phyloP scores from a whole-genome alignment of 2,888 invertebrate species.

The Spisula solida region DNA sequence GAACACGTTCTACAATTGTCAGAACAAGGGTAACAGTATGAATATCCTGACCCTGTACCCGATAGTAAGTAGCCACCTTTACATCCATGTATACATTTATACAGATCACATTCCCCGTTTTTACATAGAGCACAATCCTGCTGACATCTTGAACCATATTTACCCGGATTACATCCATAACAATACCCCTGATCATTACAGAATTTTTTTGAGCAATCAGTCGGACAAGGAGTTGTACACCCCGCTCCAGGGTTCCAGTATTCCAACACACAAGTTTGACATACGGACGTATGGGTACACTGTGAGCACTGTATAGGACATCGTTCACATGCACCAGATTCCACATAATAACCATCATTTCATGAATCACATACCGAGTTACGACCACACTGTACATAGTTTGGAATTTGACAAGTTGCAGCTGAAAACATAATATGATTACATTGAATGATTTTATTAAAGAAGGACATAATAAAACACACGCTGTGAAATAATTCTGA shows the following conservation, averaged over 20 bases:
- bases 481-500: no score
- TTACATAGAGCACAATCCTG: conserved; percentile 1
- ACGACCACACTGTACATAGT: background rate
- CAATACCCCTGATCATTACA: background rate
- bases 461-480: no score
- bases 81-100: conserved; percentile 14
- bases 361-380: background rate
- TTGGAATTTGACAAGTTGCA: background rate
- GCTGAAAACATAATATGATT: background rate
- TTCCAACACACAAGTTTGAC: background rate
- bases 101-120: background rate
- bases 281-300: background rate
- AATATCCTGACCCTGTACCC: background rate
- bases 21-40: background rate
- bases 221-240: background rate
- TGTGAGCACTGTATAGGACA: background rate
- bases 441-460: no score
- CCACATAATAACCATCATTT: background rate
- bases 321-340: background rate
- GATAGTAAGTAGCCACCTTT: background rate
- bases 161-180: background rate
- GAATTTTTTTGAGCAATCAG: background rate
- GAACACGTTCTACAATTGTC: background rate
- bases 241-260: background rate
- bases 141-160: conserved; percentile 1